Percentiles rank a stretch among this genome's conserved stretches.
These are phyloP conservation scores for Gonatopus flavifemur DNA, from an alignment of 1,140 invertebrate genomes.

Conservation along the genomic window DNA sequence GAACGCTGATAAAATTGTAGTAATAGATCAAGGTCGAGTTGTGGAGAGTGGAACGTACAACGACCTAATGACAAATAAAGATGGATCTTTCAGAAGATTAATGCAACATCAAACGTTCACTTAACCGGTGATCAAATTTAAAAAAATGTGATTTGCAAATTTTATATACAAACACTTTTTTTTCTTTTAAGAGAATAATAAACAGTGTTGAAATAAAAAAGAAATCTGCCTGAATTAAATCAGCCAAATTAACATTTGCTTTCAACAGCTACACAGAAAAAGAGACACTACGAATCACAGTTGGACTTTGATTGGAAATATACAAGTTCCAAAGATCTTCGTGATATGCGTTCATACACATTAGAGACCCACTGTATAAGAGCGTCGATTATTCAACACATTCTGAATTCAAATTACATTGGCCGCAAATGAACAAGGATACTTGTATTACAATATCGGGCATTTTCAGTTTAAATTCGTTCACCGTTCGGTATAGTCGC, in stretches of 20 bases:
- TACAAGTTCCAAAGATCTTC: slow-evolving; percentile 8
- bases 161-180: slow-evolving; percentile 10
- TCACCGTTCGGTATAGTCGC: slow-evolving; percentile 1
- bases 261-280: no score
- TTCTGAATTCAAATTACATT: no score
- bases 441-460: no score
- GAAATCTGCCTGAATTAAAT: no score
- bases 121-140: slow-evolving; percentile 12
- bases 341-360: slow-evolving; percentile 2
- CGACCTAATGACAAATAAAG: slow-evolving; percentile 63
- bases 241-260: no score
- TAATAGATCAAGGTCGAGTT: slow-evolving; percentile 79
- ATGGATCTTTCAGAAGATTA: slow-evolving; percentile 67
- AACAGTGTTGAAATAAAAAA: not conserved
- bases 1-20: slow-evolving; percentile 87
- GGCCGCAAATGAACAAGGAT: no score
- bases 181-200: not conserved
- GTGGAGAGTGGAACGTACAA: slow-evolving; percentile 82
- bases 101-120: slow-evolving; percentile 68
- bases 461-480: slow-evolving; percentile 1
- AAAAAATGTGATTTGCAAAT: slow-evolving; percentile 13
- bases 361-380: not conserved
- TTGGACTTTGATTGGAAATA: slow-evolving; percentile 9
- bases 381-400: slow-evolving; percentile 2
- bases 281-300: no score